A percentile compares a stretch with the other conserved stretches of the same genome.
These are phyloP conservation scores for Notarius quadriscutis DNA, from an alignment of 2,113 vertebrate genomes.

Conservation along the genomic window DNA sequence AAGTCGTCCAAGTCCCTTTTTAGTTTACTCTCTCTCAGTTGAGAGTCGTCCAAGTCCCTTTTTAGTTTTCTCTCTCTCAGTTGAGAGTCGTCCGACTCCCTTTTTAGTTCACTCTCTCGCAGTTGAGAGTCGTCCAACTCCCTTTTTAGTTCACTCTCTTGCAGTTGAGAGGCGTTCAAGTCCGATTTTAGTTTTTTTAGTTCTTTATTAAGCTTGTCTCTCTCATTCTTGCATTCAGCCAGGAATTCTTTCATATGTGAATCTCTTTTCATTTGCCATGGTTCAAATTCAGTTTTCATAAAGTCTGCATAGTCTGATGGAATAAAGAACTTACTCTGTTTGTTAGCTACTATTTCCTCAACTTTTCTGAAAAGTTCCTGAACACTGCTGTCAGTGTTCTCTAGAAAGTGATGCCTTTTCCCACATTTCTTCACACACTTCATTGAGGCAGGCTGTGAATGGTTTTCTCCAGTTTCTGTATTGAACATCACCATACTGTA, in stretches of 20 bases:
- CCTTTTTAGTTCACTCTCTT: not conserved
- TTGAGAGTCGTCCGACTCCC: not conserved
- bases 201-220: not conserved
- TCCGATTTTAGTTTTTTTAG: not conserved
- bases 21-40: no score
- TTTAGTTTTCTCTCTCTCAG: no score
- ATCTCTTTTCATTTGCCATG: not conserved
- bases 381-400: conserved; percentile 16
- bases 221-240: not conserved
- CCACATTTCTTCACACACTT: not conserved
- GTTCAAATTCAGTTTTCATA: not conserved
- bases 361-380: not conserved
- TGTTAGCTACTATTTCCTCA: not conserved
- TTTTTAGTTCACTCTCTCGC: not conserved
- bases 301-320: not conserved
- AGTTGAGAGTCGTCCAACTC: no score
- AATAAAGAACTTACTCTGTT: conserved; percentile 9
- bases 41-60: no score
- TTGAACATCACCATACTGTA: not conserved
- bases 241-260: not conserved
- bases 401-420: not conserved
- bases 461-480: not conserved
- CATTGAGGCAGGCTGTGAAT: not conserved
- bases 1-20: no score
- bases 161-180: not conserved